Evolutionary conservation across 2,113 vertebrate genomes (phyloP), one percentile per base, ranked within the genome.

Genomic region (Gobiocypris rarus): DNA sequence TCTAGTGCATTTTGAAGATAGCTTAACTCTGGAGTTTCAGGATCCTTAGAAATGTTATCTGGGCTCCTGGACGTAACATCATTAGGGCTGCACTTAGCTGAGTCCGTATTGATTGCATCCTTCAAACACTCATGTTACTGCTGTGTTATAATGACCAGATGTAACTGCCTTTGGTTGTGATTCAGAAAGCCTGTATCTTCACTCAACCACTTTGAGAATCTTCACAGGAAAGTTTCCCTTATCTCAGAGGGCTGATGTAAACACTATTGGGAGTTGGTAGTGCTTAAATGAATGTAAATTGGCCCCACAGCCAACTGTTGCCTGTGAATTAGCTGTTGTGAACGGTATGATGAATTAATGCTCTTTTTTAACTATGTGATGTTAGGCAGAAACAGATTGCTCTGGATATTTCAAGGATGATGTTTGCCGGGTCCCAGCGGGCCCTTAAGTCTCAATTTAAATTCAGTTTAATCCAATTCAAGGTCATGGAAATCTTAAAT

Each of bases 91-190:
- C 59, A 50, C 61, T 81, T 65, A 52, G 77, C 58, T 63, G 59
- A 79, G 26, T 67, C 15, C 9, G 17, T 34, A 81, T 81, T 26
- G 61, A 81, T 52, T 81, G 28, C 43, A 0, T 80, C 59, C 43
- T 67, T 80, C 77, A 50, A 81, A 52, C 61, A 65, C 78, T 81
- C 59, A 22, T 67, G 59, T 79, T 79, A 79, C 61, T 67, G 26
- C 43, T 31, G 43, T 80, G 61, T 81, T 81, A 22, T 67, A n/a
- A 81, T 65, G 78, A 31, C 78, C 61, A 50, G 61, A 67, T 48
- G n/a, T 17, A 41, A 79, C 76, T 63, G 54, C 56, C 31, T 43
- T 77, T 65, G 56, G 75, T 77, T 43, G 17, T 65, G 61, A 50
- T 67, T 80, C 59, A 28, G 59, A 50, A 1, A 31, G 76, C 56